Conservation (phyloP, 2,797 vertebrate species). For the Mastacembelus armatus region DNA sequence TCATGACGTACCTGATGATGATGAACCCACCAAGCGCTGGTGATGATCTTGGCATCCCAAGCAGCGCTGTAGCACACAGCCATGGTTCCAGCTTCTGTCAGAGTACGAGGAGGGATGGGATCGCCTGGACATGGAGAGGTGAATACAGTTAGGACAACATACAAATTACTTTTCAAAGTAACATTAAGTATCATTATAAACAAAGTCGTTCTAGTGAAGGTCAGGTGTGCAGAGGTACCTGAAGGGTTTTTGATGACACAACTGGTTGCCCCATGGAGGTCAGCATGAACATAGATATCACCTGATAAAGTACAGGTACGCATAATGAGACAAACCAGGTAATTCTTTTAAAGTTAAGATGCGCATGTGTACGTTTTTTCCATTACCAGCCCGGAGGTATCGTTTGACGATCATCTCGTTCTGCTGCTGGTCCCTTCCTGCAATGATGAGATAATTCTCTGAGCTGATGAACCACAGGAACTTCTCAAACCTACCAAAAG, state of each 20-base stretch:
- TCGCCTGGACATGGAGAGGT: slow-evolving; percentile 79
- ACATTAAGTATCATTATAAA: not conserved
- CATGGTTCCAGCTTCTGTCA: slow-evolving; percentile 97
- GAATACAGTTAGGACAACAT: not conserved
- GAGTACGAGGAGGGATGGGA: slow-evolving; percentile 90
- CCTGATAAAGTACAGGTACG: slow-evolving; percentile 79
- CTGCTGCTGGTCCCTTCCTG: slow-evolving; percentile 97
- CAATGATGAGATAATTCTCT: slow-evolving; percentile 96
- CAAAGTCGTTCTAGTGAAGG: not conserved
- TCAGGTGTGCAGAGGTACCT: slow-evolving; percentile 78
- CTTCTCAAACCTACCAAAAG: slow-evolving; percentile 94
- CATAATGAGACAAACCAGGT: not conserved
- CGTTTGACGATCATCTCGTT: slow-evolving; percentile 98
- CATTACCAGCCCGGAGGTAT: slow-evolving; percentile 90
- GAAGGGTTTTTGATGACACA: slow-evolving; percentile 96
- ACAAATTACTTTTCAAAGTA: not conserved
- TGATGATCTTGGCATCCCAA: slow-evolving; percentile 97
- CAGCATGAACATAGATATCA: slow-evolving; percentile 95
- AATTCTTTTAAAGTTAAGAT: not conserved
- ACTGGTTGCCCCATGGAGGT: slow-evolving; percentile 97
- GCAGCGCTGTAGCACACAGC: slow-evolving; percentile 97
- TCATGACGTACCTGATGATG: slow-evolving; percentile 91
- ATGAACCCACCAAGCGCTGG: slow-evolving; percentile 99
- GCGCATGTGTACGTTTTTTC: not conserved
- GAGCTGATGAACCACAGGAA: slow-evolving; percentile 99